Evolutionary conservation across 2,797 vertebrate genomes (phyloP), one percentile per base, ranked within the genome.

Genomic region (Eulemur rubriventer): DNA sequence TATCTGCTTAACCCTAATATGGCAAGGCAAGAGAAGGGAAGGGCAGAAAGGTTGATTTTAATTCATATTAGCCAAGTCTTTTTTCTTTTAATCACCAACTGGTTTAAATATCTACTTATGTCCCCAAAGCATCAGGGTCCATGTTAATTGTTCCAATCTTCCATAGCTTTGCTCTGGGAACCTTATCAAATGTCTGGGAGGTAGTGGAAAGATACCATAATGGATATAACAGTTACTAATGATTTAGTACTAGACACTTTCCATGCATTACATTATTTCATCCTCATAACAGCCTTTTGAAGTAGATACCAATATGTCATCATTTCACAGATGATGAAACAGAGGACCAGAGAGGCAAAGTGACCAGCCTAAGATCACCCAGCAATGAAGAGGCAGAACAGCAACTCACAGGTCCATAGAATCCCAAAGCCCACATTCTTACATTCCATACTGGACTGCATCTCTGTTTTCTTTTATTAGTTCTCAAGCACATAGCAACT

Each of bases 241-340:
- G 26, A 88, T 30, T 82, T 30, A 78, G 4, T 41, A 52, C 14
- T 48, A 72, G 55, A 81, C 6, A 41, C 46, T 75, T 73, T 10
- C 22, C 30, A 65, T 22, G 55, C 1, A 28, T 65, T 57, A 50
- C 11, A 2, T 59, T 38, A 73, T 80, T 81, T 85, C n/a, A 48
- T 50, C 17, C n/a, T 83, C 59, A 50, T 30, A 81, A 67, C 20
- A 81, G n/a, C 6, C 6, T 55, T 96, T 43, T 70, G 35, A 94
- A 57, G 26, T 46, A 84, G n/a, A 67, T 2, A 52, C 26, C 35
- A 85, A 17, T 33, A 10, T 24, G 24, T 67, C 33, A 20, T 75
- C 30, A 52, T 88, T 92, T 94, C 69, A 82, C 14, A 84, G 50
- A 50, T 50, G 11, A 96, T 50, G 20, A 93, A 92, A 83, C 48